Conservation (phyloP, 2,888 invertebrate species). For the Calameuta idolon region DNA sequence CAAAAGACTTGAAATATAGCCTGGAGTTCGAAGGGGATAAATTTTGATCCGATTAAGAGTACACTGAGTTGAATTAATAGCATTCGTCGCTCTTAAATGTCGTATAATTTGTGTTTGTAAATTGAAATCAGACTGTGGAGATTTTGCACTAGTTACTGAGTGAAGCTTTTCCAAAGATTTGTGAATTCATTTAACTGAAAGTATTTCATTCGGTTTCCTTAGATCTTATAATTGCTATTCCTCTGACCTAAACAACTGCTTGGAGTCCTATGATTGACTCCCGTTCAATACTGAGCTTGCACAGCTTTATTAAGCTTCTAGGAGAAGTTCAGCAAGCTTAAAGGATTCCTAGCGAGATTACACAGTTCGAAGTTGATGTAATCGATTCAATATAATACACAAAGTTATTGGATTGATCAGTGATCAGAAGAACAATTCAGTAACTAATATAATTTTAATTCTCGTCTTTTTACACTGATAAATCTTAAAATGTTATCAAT, state of each 20-base stretch:
- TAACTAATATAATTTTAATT: background rate
- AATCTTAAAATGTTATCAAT: background rate
- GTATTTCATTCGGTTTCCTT: background rate
- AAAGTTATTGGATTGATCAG: background rate
- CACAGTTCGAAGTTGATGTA: background rate
- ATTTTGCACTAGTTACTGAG: background rate
- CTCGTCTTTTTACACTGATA: background rate
- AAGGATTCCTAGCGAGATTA: background rate
- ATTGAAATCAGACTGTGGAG: background rate
- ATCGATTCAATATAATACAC: background rate
- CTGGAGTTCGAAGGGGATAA: background rate
- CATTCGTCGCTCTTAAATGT: background rate
- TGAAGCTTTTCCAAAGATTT: background rate
- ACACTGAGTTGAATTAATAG: background rate
- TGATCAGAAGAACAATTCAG: background rate
- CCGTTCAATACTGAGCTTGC: background rate
- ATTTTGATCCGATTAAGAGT: background rate
- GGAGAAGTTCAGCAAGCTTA: background rate
- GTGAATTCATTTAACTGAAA: background rate
- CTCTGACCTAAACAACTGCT: background rate
- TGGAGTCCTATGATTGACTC: background rate
- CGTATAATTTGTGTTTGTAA: background rate
- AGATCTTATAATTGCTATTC: background rate
- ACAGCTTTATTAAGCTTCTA: background rate
- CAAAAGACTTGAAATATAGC: slow-evolving; percentile 21